These are phyloP conservation scores for Melanchra persicariae DNA, from an alignment of 2,888 invertebrate species.

Conservation along the genomic window DNA sequence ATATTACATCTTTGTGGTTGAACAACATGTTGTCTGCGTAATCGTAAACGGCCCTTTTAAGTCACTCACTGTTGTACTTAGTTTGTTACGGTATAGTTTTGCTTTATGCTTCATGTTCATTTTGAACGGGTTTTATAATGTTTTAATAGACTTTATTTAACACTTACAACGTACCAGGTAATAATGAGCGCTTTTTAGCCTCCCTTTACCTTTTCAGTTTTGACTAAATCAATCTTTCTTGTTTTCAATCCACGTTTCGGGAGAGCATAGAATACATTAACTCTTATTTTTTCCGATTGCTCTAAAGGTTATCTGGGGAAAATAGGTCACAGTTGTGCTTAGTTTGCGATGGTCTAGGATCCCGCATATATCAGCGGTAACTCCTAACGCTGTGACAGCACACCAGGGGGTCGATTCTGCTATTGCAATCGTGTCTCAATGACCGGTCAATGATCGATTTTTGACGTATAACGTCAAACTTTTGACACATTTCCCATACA, in stretches of 20 bases:
- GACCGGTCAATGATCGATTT: too few relatives aligned
- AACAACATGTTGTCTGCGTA: conserved; percentile 46
- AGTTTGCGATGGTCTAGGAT: conserved; percentile 54
- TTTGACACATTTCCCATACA: too few relatives aligned
- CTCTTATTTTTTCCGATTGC: conserved; percentile 40
- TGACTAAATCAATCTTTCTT: conserved; percentile 40
- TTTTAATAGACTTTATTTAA: conserved; percentile 16
- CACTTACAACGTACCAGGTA: neutral
- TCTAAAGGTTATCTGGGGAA: conserved; percentile 39
- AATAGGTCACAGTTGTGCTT: conserved; percentile 51
- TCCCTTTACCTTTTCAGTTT: conserved; percentile 20
- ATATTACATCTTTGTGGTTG: conserved; percentile 57
- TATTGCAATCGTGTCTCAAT: too few relatives aligned
- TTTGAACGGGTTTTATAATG: neutral
- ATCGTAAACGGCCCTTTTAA: conserved; percentile 54
- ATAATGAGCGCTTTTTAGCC: conserved; percentile 7
- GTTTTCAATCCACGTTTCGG: conserved; percentile 48
- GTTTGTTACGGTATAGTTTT: conserved; percentile 35
- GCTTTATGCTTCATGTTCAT: conserved; percentile 40
- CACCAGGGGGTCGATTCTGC: too few relatives aligned
- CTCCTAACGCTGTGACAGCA: conserved; percentile 57
- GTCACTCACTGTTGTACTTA: conserved; percentile 32
- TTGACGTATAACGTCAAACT: too few relatives aligned
- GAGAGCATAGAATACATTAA: conserved; percentile 49
- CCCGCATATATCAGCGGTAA: conserved; percentile 55